phyloP scores from a whole-genome alignment of 1,140 invertebrate genomes.

The Psilanteris sp. region DNA sequence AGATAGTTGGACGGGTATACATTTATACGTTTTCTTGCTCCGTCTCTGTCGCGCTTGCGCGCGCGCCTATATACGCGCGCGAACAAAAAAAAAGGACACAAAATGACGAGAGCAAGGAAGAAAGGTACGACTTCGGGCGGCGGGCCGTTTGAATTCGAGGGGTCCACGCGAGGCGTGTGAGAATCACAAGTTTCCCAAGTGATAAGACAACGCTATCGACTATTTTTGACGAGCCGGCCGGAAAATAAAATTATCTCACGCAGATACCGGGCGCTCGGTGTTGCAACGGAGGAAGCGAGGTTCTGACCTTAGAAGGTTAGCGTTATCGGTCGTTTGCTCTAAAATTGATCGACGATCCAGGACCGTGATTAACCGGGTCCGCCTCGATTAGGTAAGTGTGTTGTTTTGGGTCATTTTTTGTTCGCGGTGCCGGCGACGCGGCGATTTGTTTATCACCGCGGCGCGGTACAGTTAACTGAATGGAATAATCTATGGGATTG shows the following conservation, averaged over 20 bases:
- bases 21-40: constrained; percentile 5
- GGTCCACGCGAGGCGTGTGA: constrained; percentile 60
- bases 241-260: constrained; percentile 33
- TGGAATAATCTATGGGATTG: no score
- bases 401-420: constrained; percentile 22
- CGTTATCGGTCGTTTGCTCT: constrained; percentile 17
- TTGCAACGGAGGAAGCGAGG: constrained; percentile 20
- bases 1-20: constrained; percentile 55
- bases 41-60: not conserved
- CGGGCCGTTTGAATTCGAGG: constrained; percentile 65
- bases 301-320: constrained; percentile 18
- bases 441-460: no score
- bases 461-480: no score
- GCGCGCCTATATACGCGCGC: not conserved
- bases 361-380: not conserved
- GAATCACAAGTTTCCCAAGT: constrained; percentile 50
- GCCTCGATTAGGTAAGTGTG: constrained; percentile 7
- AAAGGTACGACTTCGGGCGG: constrained; percentile 17
- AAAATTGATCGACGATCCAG: constrained; percentile 18
- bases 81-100: constrained; percentile 1
- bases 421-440: constrained; percentile 1
- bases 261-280: constrained; percentile 15
- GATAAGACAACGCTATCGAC: constrained; percentile 46
- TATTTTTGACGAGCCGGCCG: constrained; percentile 30
- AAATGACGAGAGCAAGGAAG: constrained; percentile 1